phyloP scores from a whole-genome alignment of 1,140 invertebrate genomes.

The Caerostris extrusa region DNA sequence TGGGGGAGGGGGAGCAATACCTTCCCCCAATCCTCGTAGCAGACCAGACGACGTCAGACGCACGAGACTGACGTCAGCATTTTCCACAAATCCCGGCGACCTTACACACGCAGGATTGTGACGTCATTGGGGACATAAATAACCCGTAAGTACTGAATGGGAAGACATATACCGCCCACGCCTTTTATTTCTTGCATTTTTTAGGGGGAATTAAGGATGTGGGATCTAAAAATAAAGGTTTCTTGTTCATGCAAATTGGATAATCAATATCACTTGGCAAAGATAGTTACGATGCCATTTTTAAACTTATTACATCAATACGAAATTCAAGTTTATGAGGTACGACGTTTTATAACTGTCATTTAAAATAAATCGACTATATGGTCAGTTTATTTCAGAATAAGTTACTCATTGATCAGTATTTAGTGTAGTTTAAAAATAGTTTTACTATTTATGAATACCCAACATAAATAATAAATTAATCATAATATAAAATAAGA shows the following conservation, averaged over 20 bases:
- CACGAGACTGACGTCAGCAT: background rate
- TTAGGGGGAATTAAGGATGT: background rate
- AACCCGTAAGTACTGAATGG: background rate
- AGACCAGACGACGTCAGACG: slow-evolving; percentile 26
- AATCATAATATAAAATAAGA: too few relatives aligned
- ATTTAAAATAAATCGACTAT: too few relatives aligned
- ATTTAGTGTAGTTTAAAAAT: too few relatives aligned
- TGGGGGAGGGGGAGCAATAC: background rate
- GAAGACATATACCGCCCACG: background rate
- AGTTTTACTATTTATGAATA: too few relatives aligned
- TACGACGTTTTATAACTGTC: too few relatives aligned
- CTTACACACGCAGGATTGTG: background rate
- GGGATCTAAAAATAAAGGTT: background rate
- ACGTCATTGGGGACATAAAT: slow-evolving; percentile 18
- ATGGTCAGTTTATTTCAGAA: too few relatives aligned
- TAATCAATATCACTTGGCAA: background rate
- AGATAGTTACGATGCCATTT: background rate
- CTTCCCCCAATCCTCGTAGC: background rate
- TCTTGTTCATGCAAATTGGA: background rate
- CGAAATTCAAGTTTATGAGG: too few relatives aligned
- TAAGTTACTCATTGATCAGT: too few relatives aligned
- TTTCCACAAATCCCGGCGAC: slow-evolving; percentile 9
- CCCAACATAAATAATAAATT: too few relatives aligned
- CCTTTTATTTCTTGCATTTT: background rate
- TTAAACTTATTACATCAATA: too few relatives aligned